Conservation (phyloP, 92 coral and sea anemone genomes). For the Umimayanthus chanpuru region DNA sequence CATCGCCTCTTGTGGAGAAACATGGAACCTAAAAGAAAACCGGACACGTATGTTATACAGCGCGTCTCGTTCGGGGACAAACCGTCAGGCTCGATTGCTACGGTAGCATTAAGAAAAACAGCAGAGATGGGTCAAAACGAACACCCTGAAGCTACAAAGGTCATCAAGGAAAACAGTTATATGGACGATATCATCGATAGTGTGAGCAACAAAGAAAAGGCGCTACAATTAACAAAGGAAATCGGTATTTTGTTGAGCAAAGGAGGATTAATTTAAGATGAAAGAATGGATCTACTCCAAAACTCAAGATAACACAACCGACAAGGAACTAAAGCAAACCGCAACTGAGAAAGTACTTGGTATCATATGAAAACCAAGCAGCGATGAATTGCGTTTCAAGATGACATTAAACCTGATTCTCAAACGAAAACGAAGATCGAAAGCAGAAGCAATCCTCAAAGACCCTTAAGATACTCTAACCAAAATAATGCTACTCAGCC, state of each 20-base stretch:
- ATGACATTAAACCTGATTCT: conserved; percentile 40
- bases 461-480: neutral
- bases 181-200: conserved; percentile 29
- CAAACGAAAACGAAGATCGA: conserved; percentile 12
- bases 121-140: too few species aligned
- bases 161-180: too few species aligned
- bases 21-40: too few species aligned
- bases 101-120: too few species aligned
- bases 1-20: too few species aligned
- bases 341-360: conserved; percentile 54
- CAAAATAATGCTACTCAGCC: neutral
- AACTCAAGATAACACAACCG: neutral
- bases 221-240: conserved; percentile 37
- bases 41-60: too few species aligned
- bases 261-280: conserved; percentile 57
- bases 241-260: conserved; percentile 36
- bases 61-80: too few species aligned
- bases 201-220: conserved; percentile 19
- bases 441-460: neutral
- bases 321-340: neutral
- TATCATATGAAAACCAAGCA: conserved; percentile 24
- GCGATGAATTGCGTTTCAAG: conserved; percentile 51
- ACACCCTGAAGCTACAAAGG: too few species aligned
- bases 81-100: too few species aligned
- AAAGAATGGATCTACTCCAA: conserved; percentile 53